Base-by-base conservation (phyloP, 2,888 invertebrate genomes). In the Pemphredon lugubris region DNA sequence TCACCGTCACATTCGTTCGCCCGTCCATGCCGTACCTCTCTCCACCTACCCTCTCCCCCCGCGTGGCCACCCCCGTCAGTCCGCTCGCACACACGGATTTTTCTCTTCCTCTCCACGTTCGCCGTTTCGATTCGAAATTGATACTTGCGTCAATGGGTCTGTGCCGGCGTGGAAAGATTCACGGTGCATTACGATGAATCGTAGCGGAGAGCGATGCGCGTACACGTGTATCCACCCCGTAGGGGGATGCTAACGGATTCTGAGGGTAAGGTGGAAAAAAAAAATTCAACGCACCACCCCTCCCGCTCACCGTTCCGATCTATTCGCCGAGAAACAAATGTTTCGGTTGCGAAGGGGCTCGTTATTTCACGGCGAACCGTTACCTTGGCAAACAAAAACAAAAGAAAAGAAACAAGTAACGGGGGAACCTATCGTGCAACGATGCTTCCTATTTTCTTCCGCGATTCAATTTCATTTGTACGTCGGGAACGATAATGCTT, bases 91-190 rank as follows among this genome's bases (percentile, higher is more conserved):
- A n/a, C n/a, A n/a, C n/a, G n/a, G n/a, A n/a, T 32, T 16, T 42
- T 30, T 48, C 44, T 30, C 16, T 16, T 16, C 11, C 21, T 11
- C 54, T 55, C 16, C 9, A 6, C 23, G 30, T 47, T 23, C n/a
- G 45, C 68, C 59, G 67, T 69, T 72, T 54, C 71, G 59, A 77
- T 75, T 72, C 60, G 75, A 77, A 80, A 83, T 83, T 81, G 85
- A 85, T 85, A 84, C 68, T 71, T 45, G 65, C 73, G 67, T 73
- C 73, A 66, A 72, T 75, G 64, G 37, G 57, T 53, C 51, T 57
- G 26, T 37, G 61, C 57, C 30, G 45, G 44, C 16, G 39, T 44
- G 54, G 59, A 67, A 68, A 48, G 44, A 45, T 51, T 53, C 23
- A 20, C 48, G 20, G 21, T 44, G 21, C 58, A 55, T 60, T 55